Evolutionary conservation across 2,113 vertebrate species (phyloP), one percentile per base, ranked within the genome.

Genomic region (Phylloscopus whistleri): DNA sequence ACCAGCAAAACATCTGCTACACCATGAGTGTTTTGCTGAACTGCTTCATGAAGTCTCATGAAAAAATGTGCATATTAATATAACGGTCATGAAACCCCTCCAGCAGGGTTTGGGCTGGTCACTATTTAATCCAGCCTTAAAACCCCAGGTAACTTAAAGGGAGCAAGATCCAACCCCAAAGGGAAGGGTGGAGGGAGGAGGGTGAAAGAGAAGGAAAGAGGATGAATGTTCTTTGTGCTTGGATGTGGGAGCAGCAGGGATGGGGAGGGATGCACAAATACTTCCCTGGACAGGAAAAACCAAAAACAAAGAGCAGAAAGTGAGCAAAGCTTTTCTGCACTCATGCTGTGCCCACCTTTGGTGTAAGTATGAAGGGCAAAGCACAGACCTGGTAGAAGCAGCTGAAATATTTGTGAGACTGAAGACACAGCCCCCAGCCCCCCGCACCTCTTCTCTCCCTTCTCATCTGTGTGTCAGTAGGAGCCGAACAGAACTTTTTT

Each of bases 391-490:
- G 33, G 33, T 10, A 81, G 48, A 78, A 88, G 49, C 13, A 68
- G 27, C 11, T 41, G 31, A 69, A 76, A 27, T n/a, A 27, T 17
- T 23, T 64, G 17, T 31, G 30, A 56, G 20, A 77, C 0, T 0
- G 46, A 62, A 77, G 58, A 74, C 0, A 0, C 31, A 80, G 22
- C 6, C 18, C 14, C 7, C 41, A 70, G 46, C 1, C 39, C 3
- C 44, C 56, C n/a, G 9, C 41, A 55, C 4, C 9, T 16, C 30
- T 35, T 81, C 30, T 26, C 16, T 70, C 33, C 22, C 13, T 58
- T 35, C 37, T 26, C 48, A 28, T 46, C 30, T 46, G 1, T 17
- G 8, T 44, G 24, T 37, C 30, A 31, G 15, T 13, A 55, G 5
- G 20, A 35, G 22, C 4, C 20, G 11, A 74, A 68, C 24, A 28